Evolutionary conservation across 2,888 invertebrate genomes (phyloP).

Genomic region (Stratiomys singularior): DNA sequence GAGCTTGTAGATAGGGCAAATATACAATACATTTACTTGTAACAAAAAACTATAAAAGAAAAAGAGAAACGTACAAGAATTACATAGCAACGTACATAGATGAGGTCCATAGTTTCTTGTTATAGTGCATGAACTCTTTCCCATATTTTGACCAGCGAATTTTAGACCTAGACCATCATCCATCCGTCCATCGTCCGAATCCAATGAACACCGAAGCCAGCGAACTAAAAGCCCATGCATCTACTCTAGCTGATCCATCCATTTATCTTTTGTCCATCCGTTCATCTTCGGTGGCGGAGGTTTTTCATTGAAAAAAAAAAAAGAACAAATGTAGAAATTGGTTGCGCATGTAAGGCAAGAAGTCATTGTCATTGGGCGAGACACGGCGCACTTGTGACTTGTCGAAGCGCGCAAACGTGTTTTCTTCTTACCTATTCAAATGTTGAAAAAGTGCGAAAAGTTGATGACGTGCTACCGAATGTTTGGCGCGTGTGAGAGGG

Average conservation of each 20-base stretch:
- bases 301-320: conserved; percentile 1
- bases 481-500: conserved; percentile 26
- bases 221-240: too few relatives aligned
- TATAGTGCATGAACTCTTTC: conserved; percentile 17
- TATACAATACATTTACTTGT: background rate
- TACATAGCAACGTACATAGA: background rate
- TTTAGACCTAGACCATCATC: conserved; percentile 10
- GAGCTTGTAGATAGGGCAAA: background rate
- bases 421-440: conserved; percentile 23
- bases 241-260: background rate
- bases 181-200: background rate
- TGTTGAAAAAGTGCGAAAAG: conserved; percentile 30
- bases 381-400: background rate
- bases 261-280: background rate
- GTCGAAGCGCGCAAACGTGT: conserved; percentile 25
- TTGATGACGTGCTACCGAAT: conserved; percentile 36
- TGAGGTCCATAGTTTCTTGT: conserved; percentile 11
- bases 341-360: conserved; percentile 34
- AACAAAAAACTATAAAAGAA: background rate
- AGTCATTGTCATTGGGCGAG: conserved; percentile 31
- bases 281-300: background rate
- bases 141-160: conserved; percentile 1
- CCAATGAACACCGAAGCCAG: background rate
- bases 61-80: background rate
- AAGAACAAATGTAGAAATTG: conserved; percentile 14